phyloP scores from a whole-genome alignment of 2,888 invertebrate genomes.

The Morinoia aosen region DNA sequence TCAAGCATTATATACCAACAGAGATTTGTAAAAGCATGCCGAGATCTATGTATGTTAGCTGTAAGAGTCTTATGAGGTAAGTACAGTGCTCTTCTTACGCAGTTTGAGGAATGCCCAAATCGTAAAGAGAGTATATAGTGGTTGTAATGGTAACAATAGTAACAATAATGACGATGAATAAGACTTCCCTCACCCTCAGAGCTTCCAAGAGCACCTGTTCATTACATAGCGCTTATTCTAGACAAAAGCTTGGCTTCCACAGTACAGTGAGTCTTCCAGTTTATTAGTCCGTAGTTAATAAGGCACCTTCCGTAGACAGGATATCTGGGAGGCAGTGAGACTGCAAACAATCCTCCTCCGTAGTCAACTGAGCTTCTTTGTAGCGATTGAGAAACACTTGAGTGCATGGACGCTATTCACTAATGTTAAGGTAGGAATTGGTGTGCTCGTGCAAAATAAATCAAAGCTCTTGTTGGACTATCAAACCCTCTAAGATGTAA shows the following conservation, averaged over 20 bases:
- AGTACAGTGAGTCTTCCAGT: conserved; percentile 30
- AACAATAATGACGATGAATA: background rate
- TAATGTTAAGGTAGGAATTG: conserved; percentile 18
- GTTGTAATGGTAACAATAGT: background rate
- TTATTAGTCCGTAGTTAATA: conserved; percentile 40
- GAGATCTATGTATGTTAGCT: background rate
- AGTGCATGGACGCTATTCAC: background rate
- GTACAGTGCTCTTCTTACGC: background rate
- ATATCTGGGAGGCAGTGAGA: background rate
- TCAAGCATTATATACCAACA: background rate
- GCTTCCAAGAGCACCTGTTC: conserved; percentile 14
- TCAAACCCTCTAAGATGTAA: background rate
- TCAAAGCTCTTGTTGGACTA: background rate
- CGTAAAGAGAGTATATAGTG: background rate
- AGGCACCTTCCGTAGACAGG: background rate
- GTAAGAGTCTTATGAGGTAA: background rate
- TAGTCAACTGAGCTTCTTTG: conserved; percentile 6
- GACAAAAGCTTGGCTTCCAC: conserved; percentile 39
- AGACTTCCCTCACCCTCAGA: conserved; percentile 13
- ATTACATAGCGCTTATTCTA: background rate
- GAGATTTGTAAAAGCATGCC: background rate
- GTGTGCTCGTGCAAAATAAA: background rate
- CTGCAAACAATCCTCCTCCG: background rate
- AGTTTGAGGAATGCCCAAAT: background rate
- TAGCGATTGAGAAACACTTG: background rate